A percentile compares a stretch with the other conserved stretches of the same genome.
Evolutionary conservation across 2,888 invertebrate genomes (phyloP).

Genomic region (Dendrolimus pini): DNA sequence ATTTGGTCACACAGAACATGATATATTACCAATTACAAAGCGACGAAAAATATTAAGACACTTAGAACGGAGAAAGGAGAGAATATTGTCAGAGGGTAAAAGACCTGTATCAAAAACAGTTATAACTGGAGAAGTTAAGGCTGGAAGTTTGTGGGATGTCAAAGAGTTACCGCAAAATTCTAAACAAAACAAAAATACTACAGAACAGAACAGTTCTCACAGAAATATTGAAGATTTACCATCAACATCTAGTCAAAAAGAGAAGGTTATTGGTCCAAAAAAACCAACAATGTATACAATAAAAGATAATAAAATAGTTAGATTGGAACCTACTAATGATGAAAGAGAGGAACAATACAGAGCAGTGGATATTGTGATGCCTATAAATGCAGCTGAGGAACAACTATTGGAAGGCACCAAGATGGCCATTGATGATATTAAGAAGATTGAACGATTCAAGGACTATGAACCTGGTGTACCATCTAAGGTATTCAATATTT

Average conservation of each 20-base stretch:
- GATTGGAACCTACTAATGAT: constrained; percentile 39
- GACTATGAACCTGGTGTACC: constrained; percentile 71
- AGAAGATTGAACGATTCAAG: constrained; percentile 67
- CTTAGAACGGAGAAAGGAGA: constrained; percentile 58
- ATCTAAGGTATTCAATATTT: constrained; percentile 49
- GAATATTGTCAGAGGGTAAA: constrained; percentile 34
- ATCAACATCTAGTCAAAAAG: constrained; percentile 10
- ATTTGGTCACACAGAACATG: constrained; percentile 58
- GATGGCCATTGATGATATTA: constrained; percentile 70
- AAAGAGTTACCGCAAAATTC: constrained; percentile 28
- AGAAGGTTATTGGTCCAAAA: constrained; percentile 38
- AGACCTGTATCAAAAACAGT: constrained; percentile 24
- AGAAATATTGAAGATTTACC: too few relatives aligned
- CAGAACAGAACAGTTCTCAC: too few relatives aligned
- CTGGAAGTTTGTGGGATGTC: constrained; percentile 64
- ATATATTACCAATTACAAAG: constrained; percentile 55
- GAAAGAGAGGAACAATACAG: constrained; percentile 29
- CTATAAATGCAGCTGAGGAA: constrained; percentile 49
- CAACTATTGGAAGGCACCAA: constrained; percentile 62
- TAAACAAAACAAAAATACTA: too few relatives aligned
- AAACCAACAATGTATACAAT: constrained; percentile 66
- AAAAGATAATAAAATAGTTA: constrained; percentile 65
- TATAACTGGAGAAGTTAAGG: constrained; percentile 19
- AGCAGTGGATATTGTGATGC: constrained; percentile 52
- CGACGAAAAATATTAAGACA: constrained; percentile 63